Conservation (phyloP, 2,797 vertebrate genomes). For the Anguilla anguilla region DNA sequence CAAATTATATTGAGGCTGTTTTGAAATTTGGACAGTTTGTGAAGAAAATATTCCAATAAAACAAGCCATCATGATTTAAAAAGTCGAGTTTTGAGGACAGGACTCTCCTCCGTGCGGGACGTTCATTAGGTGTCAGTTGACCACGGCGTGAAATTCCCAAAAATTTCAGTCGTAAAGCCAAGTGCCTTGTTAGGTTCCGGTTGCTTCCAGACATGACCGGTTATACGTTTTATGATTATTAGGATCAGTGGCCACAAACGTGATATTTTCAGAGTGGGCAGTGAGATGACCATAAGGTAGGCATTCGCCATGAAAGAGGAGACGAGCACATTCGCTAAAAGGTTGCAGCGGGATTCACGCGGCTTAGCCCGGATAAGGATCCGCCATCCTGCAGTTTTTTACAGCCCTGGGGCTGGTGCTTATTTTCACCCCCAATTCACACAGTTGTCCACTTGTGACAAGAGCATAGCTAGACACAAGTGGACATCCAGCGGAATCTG, state of each 20-base stretch:
- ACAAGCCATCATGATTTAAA: not conserved
- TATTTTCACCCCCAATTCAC: slow-evolving; percentile 50
- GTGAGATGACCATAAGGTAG: slow-evolving; percentile 68
- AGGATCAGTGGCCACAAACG: slow-evolving; percentile 74
- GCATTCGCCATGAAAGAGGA: slow-evolving; percentile 58
- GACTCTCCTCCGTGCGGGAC: not conserved
- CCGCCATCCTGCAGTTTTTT: slow-evolving; percentile 61
- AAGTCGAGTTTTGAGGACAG: not conserved
- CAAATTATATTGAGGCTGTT: not conserved
- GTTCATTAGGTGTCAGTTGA: slow-evolving; percentile 7
- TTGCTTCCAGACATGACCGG: slow-evolving; percentile 46
- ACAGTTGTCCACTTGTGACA: slow-evolving; percentile 45
- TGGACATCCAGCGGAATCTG: slow-evolving; percentile 47
- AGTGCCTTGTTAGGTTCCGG: slow-evolving; percentile 57
- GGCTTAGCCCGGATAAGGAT: slow-evolving; percentile 74
- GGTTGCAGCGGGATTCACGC: slow-evolving; percentile 70
- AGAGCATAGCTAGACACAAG: slow-evolving; percentile 50
- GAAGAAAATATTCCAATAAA: not conserved
- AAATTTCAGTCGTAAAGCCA: slow-evolving; percentile 59
- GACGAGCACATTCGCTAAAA: slow-evolving; percentile 66
- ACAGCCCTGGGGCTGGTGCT: slow-evolving; percentile 59
- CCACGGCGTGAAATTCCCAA: slow-evolving; percentile 10
- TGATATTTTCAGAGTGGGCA: slow-evolving; percentile 64
- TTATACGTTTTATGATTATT: slow-evolving; percentile 70
- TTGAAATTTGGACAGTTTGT: not conserved